Evolutionary conservation across 2,888 invertebrate species (phyloP), one percentile per base, ranked within the genome.

Genomic region (Drosophila tripunctata): DNA sequence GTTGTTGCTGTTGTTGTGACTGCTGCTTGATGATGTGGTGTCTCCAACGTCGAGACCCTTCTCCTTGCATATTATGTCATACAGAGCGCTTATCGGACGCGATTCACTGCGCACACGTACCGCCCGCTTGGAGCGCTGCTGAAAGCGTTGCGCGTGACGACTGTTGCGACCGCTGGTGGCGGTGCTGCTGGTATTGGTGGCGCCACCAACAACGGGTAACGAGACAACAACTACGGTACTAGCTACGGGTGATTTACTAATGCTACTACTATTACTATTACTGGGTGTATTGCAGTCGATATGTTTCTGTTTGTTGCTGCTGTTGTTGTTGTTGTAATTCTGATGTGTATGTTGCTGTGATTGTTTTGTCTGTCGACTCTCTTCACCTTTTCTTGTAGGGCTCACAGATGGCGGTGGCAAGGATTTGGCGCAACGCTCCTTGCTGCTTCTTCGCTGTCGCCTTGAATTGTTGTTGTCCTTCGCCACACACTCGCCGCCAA

Each of bases 41-140:
- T 81, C 81, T 57, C 81, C 87, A 52, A 87, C 79, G 69, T 90
- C 89, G 60, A 89, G 82, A 60, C 90, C 90, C 75, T 91, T 90
- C 88, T 91, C 91, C 86, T 91, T 91, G 91, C 91, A 91, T 91
- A 91, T 91, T 91, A 91, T 91, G 62, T 91, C 91, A 76, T 91
- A 91, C 56, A 91, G 82, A 27, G 91, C 90, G 82, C 91, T 91
- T 12, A 91, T 91, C 5, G 91, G 91, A 63, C 91, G 90, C 69
- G 91, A 90, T 63, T 91, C 91, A 70, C 91, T 91, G 61, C 91
- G 90, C 56, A 91, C 91, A 62, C 91, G 88, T 63, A 91, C 90
- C 31, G 88, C 89, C 5, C 90, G 88, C 61, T 89, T 89, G 8
- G 65, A 66, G n/a, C 89, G 90, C 67, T 83, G 86, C 33, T 85